Percentiles rank a stretch among this genome's conserved stretches.
These are phyloP conservation scores for Nothoprocta pentlandii DNA, from an alignment of 2,113 vertebrate genomes.

Conservation along the genomic window DNA sequence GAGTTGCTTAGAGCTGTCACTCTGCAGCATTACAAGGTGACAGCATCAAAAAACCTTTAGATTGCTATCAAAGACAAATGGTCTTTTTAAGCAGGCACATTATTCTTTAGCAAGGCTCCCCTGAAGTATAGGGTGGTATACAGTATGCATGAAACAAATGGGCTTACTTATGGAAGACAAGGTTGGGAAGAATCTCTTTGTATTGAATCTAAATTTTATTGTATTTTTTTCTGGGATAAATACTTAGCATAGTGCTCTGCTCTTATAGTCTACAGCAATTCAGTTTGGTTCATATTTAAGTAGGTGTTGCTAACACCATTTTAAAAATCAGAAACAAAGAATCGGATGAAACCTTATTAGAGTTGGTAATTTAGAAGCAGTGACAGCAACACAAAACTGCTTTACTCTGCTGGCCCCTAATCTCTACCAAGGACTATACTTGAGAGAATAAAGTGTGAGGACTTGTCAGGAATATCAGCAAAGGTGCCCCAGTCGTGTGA, in stretches of 20 bases:
- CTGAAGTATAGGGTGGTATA: not conserved
- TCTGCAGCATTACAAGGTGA: not conserved
- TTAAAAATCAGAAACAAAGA: conserved; percentile 29
- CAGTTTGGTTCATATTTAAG: not conserved
- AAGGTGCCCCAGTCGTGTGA: not conserved
- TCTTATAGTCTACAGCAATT: not conserved
- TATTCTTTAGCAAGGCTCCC: not conserved
- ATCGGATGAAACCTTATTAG: conserved; percentile 26
- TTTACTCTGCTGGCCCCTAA: not conserved
- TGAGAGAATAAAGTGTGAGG: conserved; percentile 24
- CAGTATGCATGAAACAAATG: not conserved
- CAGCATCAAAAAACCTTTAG: conserved; percentile 4
- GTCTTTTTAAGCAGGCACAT: not conserved
- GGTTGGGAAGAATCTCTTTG: not conserved
- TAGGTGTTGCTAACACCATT: not conserved
- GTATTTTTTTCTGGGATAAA: not conserved
- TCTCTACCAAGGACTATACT: not conserved
- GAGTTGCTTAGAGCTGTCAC: not conserved
- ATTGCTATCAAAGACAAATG: conserved; percentile 15
- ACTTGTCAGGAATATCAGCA: not conserved
- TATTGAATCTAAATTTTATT: not conserved
- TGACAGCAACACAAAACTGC: conserved; percentile 41
- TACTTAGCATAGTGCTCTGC: not conserved
- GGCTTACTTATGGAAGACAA: not conserved
- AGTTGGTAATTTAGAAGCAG: conserved; percentile 45